These are phyloP conservation scores for Danio aesculapii DNA, from an alignment of 2,797 vertebrate genomes.

Conservation along the genomic window DNA sequence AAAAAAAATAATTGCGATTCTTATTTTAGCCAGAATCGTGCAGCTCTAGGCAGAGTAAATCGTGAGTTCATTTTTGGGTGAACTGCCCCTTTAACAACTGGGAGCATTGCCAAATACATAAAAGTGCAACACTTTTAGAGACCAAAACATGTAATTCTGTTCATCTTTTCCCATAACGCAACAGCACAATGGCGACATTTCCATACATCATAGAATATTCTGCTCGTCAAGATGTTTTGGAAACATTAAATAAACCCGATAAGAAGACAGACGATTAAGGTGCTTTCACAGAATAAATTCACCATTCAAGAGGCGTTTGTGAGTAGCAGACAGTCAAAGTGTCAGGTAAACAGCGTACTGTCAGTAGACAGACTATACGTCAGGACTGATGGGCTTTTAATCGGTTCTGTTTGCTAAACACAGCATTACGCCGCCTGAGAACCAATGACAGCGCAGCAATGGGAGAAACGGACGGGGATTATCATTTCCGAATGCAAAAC, in stretches of 20 bases:
- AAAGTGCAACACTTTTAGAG: neutral
- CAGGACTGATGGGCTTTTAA: conserved; percentile 1
- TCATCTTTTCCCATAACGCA: neutral
- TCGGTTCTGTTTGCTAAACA: conserved; percentile 71
- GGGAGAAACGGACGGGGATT: conserved; percentile 43
- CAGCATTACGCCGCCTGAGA: conserved; percentile 64
- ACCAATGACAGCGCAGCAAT: conserved; percentile 69
- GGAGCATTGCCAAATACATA: no score
- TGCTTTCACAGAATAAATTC: neutral
- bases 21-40: no score
- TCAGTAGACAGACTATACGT: conserved; percentile 19
- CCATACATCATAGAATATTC: neutral
- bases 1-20: no score
- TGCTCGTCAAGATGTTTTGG: neutral
- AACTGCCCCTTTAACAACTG: no score
- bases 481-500: conserved; percentile 39
- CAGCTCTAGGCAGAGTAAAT: no score
- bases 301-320: neutral
- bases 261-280: neutral
- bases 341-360: neutral
- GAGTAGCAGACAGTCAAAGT: conserved; percentile 4
- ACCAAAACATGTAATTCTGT: neutral
- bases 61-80: no score
- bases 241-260: conserved; percentile 4
- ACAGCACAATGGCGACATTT: neutral